Conservation (phyloP, 2,113 vertebrate species). For the Channa maculata region DNA sequence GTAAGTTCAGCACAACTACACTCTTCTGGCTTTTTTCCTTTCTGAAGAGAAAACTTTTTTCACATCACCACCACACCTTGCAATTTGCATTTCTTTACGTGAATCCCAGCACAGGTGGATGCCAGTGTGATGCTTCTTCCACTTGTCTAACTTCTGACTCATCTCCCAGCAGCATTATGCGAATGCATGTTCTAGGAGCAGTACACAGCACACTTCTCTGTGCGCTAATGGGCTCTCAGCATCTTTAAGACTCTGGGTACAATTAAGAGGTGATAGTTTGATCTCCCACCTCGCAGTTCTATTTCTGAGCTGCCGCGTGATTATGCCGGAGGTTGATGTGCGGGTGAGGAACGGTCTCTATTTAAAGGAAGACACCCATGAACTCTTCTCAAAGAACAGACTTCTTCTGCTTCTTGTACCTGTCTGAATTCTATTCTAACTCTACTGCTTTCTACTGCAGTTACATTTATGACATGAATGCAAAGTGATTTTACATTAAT, state of each 20-base stretch:
- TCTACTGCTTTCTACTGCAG: not conserved
- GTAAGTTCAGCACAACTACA: constrained; percentile 7
- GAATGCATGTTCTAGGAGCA: constrained; percentile 67
- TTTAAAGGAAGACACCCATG: constrained; percentile 66
- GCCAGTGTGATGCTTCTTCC: constrained; percentile 64
- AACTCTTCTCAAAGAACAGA: constrained; percentile 61
- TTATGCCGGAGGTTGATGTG: constrained; percentile 73
- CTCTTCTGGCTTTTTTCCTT: not conserved
- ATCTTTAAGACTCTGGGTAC: constrained; percentile 80
- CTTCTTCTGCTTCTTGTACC: constrained; percentile 36
- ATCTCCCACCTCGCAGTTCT: constrained; percentile 80
- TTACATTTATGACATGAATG: constrained; percentile 6
- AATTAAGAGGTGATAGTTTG: constrained; percentile 86
- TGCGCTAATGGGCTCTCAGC: constrained; percentile 80
- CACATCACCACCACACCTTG: constrained; percentile 50
- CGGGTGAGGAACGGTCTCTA: constrained; percentile 69
- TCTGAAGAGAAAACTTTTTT: constrained; percentile 51
- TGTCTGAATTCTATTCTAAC: constrained; percentile 24
- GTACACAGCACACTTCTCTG: constrained; percentile 72
- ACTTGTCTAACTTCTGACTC: constrained; percentile 77
- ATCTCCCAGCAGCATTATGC: constrained; percentile 74
- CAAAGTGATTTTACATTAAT: constrained; percentile 28
- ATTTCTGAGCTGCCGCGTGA: constrained; percentile 78
- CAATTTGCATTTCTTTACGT: constrained; percentile 35
- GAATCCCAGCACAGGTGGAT: constrained; percentile 72